Evolutionary conservation across 2,797 vertebrate species (phyloP).

Genomic region (Betta splendens): DNA sequence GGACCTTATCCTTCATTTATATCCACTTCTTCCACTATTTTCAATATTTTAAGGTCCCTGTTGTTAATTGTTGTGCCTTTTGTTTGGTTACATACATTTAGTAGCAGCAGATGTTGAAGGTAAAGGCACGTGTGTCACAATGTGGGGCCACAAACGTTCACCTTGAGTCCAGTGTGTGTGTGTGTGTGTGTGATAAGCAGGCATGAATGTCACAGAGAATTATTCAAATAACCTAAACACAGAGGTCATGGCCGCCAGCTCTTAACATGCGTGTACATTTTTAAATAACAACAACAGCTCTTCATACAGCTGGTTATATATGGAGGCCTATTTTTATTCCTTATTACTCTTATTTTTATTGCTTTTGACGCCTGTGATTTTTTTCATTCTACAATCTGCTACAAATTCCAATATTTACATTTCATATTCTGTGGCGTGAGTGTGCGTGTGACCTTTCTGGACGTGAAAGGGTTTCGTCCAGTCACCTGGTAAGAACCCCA

Average conservation of each 20-base stretch:
- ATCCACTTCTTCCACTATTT: too few relatives aligned
- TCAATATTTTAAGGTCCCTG: too few relatives aligned
- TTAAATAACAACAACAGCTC: too few relatives aligned
- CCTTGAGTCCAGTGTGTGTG: slow-evolving; percentile 32
- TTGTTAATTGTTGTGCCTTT: not conserved
- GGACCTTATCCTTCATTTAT: not conserved
- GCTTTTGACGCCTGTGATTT: slow-evolving; percentile 18
- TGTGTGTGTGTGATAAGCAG: slow-evolving; percentile 33
- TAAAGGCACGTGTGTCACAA: slow-evolving; percentile 47
- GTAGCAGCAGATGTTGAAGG: slow-evolving; percentile 43
- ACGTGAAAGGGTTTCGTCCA: not conserved
- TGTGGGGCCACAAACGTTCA: slow-evolving; percentile 32
- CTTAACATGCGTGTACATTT: slow-evolving; percentile 32
- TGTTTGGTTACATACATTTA: not conserved
- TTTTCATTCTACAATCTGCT: too few relatives aligned
- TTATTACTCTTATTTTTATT: too few relatives aligned
- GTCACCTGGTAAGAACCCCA: slow-evolving; percentile 16
- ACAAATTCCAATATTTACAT: too few relatives aligned
- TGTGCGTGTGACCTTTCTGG: slow-evolving; percentile 23
- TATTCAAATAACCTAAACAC: slow-evolving; percentile 59
- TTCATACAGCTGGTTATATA: too few relatives aligned
- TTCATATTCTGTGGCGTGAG: too few relatives aligned
- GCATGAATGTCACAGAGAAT: slow-evolving; percentile 57
- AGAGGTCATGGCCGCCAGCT: slow-evolving; percentile 51
- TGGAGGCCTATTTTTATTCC: too few relatives aligned